Base-by-base conservation (phyloP, 2,888 invertebrate species). In the Drosophila fungiperda region DNA sequence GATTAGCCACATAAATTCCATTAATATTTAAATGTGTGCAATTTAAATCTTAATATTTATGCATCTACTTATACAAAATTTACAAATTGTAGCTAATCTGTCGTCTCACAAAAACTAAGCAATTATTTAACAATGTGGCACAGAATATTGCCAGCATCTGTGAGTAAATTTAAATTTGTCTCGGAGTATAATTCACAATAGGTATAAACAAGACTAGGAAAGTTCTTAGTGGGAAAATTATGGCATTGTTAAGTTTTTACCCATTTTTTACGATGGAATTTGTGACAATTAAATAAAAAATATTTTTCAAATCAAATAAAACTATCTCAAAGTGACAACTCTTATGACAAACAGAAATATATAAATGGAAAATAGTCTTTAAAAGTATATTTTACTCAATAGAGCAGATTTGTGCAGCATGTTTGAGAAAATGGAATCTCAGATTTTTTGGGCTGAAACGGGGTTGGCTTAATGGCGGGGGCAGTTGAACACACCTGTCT, bases 1-100 rank as follows among this genome's bases (percentile, higher is more conserved):
- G 68, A 68, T 67, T 68, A 68, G 20, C 26, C 69, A 68, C 68
- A 33, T 35, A 57, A 68, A 68, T 68, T 68, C 49, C n/a, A 68
- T 68, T 57, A 68, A 68, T 68, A 57, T 68, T 68, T 68, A 57
- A 68, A 38, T 29, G 29, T 5, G 3, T n/a, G 38, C 33, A 65
- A 67, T 68, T 67, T 42, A 23, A 55, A n/a, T n/a, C 33, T 68
- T 15, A 52, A 66, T 66, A 66, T 65, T 65, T 52, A 52, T 65
- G 38, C 64, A 26, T 33, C 8, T 26, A 17, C 49, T 49, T 49
- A n/a, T 52, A 11, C 15, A 55, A 9, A 17, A 55, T 17, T 20
- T 36, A 53, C 45, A n/a, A 23, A 3, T 36, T 29, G 2, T 12
- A 20, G 15, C 40, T 38, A 9, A 5, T 26, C 38, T 17, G 29